Conservation (phyloP, 2,888 invertebrate species). For the Lithophane socia region DNA sequence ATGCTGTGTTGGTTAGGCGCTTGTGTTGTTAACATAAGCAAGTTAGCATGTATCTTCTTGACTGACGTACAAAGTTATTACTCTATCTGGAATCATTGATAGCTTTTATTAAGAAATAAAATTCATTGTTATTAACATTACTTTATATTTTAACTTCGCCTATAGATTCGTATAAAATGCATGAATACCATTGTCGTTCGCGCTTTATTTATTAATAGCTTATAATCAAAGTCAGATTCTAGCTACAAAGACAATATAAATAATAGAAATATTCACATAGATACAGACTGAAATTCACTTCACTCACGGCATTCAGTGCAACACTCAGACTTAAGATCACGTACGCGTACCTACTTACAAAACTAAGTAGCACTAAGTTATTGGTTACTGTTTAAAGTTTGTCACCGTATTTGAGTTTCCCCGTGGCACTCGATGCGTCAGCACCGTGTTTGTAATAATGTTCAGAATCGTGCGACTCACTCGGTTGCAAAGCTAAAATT, state of each 20-base stretch:
- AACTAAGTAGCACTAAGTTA: conserved; percentile 69
- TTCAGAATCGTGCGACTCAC: conserved; percentile 58
- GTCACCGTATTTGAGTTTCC: conserved; percentile 86
- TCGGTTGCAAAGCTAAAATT: conserved; percentile 67
- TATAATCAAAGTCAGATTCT: conserved; percentile 70
- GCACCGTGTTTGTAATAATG: conserved; percentile 66
- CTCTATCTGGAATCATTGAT: conserved; percentile 21
- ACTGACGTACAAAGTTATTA: not conserved
- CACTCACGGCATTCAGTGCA: conserved; percentile 69
- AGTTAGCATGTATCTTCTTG: conserved; percentile 7
- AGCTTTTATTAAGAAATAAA: conserved; percentile 40
- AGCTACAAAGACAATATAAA: conserved; percentile 73
- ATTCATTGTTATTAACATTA: conserved; percentile 62
- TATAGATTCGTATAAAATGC: conserved; percentile 85
- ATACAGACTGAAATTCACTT: conserved; percentile 69
- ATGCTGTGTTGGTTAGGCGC: conserved; percentile 27
- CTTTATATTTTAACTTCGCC: conserved; percentile 76
- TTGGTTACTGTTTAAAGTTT: conserved; percentile 77
- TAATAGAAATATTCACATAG: conserved; percentile 72
- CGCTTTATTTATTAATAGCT: conserved; percentile 74
- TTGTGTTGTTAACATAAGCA: not conserved
- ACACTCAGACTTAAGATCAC: conserved; percentile 78
- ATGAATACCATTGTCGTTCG: conserved; percentile 79
- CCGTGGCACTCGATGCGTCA: conserved; percentile 70
- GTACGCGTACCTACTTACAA: conserved; percentile 69